phyloP scores from a whole-genome alignment of 2,113 vertebrate species.

The Cisticola juncidis region DNA sequence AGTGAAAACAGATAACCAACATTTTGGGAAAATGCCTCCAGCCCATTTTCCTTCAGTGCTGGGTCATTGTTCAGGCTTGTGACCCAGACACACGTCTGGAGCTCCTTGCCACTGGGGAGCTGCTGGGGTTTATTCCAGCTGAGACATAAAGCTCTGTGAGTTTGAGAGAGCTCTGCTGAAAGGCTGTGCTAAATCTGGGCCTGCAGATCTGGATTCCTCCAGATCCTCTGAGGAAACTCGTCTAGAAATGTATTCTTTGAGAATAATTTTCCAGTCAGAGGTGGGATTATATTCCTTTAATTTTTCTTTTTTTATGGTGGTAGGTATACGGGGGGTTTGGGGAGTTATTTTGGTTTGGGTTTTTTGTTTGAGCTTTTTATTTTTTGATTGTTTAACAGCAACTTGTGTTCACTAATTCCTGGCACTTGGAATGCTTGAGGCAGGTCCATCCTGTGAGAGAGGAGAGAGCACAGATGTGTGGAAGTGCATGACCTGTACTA shows the following conservation, averaged over 20 bases:
- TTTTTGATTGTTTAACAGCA: background rate
- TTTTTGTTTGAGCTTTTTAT: background rate
- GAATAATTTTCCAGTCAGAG: background rate
- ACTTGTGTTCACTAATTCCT: background rate
- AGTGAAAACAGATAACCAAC: background rate
- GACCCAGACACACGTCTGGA: background rate
- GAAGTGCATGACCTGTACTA: background rate
- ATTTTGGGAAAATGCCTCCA: background rate
- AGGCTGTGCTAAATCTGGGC: background rate
- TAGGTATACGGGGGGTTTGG: fast-evolving
- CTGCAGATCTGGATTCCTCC: too few species aligned
- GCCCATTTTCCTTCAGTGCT: background rate
- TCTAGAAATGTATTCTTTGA: background rate
- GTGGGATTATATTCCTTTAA: background rate
- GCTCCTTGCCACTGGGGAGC: background rate
- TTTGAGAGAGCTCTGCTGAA: background rate
- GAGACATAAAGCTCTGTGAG: background rate
- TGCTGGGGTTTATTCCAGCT: background rate
- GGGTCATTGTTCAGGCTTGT: background rate
- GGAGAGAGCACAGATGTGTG: background rate
- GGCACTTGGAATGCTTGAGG: background rate
- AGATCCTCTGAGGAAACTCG: background rate
- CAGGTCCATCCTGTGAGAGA: background rate
- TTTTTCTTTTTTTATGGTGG: background rate
- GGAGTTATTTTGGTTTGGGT: background rate